Base-by-base conservation (phyloP, 2,888 invertebrate genomes). In the Rosalia funebris region DNA sequence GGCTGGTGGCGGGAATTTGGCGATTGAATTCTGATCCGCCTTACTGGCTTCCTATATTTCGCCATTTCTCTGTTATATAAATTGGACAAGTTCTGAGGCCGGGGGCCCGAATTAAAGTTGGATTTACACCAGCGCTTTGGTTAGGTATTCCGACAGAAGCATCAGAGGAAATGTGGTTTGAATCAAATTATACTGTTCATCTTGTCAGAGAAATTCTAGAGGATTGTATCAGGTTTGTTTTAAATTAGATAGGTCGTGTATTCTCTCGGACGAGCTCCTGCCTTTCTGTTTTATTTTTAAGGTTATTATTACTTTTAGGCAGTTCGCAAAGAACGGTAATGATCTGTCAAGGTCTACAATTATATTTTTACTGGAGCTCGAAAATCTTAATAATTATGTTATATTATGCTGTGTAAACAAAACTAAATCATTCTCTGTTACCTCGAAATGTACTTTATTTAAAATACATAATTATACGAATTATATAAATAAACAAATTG, bases 181-280 rank as follows among this genome's bases (percentile, higher is more conserved):
- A 77, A 78, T 77, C 77, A 74, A 77, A 77, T 78, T 77, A 77
- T 77, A 68, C 72, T 75, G 75, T 75, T 75, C 75, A 73, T 77
- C 76, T 75, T 77, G 76, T 77, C 76, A 66, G 70, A 71, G 74
- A 73, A 76, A 77, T 75, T 76, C 69, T 66, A 57, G 67, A 64
- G 73, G 73, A 76, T 77, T 74, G 74, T 73, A 76, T 76, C 73
- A 71, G 74, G 72, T 73, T 72, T 73, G 71, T 71, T 73, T 71
- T 68, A 71, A 75, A 74, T 75, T 73, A 70, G 73, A 71, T 63
- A 58, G 64, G 66, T 45, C 66, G 62, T 60, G 50, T 63, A 58
- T 57, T 53, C 55, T 59, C 57, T 54, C 63, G 42, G 41, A 32
- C 32, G 39, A 39, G 25, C 39, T 31, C 15, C 50, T 15, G 36